Base-by-base conservation (phyloP, 2,113 vertebrate genomes). In the Tragulus kanchil region DNA sequence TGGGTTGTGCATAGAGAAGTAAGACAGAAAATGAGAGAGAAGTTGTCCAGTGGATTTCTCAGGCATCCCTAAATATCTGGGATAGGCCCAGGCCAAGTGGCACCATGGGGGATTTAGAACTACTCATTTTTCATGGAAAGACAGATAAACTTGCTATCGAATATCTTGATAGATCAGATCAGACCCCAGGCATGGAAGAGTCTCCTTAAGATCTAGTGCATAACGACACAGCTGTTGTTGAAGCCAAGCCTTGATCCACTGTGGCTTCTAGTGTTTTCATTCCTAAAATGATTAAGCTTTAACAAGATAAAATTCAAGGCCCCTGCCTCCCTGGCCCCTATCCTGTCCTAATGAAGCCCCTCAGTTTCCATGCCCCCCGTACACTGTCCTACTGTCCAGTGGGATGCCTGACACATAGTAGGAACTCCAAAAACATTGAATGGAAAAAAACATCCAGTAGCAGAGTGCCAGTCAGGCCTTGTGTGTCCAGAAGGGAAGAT, bases 231-330 rank as follows among this genome's bases (percentile, higher is more conserved):
- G 21, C 17, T 28, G 4, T 42, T 50, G 11, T 52, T n/a, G 42
- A 58, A 56, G 28, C 26, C 69, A 21, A 92, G 31, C 12, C 56
- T 92, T 88, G 31, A 31, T 58, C 56, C 10, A 3, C n/a, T 36
- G 42, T 13, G 45, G 36, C 64, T 82, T 84, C 67, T 87, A 3
- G 31, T 71, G 2, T 91, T 75, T 90, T 28, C 1, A 1, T 85
- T 26, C 93, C 52, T 26, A 91, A 91, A 94, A 62, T 50, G 42
- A 36, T 42, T 28, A 82, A 7, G 42, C 87, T 93, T n/a, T 48
- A 91, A 69, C 0, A 4, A 95, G 13, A 8, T 50, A 58, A 75
- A 56, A 19, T 50, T 67, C 65, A 11, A 56, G 9, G 17, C 11
- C 0, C 3, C 62, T 64, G 28, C 54, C 14, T 64, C 16, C 48